Conservation (phyloP, 2,888 invertebrate species). For the Erebia epiphron region DNA sequence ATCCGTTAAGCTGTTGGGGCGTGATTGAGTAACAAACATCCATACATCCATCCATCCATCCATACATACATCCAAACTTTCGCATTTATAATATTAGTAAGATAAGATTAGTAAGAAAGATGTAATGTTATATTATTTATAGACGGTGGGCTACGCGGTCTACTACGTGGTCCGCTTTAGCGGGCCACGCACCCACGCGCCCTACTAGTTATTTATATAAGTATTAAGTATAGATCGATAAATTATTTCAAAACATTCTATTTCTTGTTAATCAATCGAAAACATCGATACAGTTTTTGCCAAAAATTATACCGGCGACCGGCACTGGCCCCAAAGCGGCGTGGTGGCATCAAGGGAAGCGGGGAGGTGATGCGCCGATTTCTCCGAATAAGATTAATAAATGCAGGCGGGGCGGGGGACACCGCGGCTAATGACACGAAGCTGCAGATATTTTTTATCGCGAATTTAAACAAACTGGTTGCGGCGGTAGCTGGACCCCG, state of each 20-base stretch:
- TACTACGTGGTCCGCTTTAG: too few relatives aligned
- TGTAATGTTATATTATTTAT: too few relatives aligned
- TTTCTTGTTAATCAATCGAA: background rate
- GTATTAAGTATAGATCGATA: too few relatives aligned
- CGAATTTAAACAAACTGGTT: slow-evolving; percentile 78
- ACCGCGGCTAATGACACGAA: slow-evolving; percentile 77
- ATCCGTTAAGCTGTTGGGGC: too few relatives aligned
- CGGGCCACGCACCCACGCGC: too few relatives aligned
- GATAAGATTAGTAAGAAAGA: too few relatives aligned
- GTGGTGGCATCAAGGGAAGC: slow-evolving; percentile 36
- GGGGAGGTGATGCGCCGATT: slow-evolving; percentile 71
- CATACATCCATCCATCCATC: too few relatives aligned
- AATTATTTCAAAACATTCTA: background rate
- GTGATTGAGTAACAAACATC: too few relatives aligned
- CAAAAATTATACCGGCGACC: slow-evolving; percentile 22
- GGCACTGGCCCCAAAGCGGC: slow-evolving; percentile 30
- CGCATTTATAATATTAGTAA: too few relatives aligned
- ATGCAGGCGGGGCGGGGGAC: slow-evolving; percentile 61
- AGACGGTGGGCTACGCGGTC: too few relatives aligned
- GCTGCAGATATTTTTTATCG: slow-evolving; percentile 78
- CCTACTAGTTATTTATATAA: too few relatives aligned
- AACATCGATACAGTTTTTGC: slow-evolving; percentile 29
- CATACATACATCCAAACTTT: too few relatives aligned
- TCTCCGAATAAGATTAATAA: slow-evolving; percentile 80
- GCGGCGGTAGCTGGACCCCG: slow-evolving; percentile 48